These are phyloP conservation scores for Ascidia mentula DNA, from an alignment of 23 tunicate genomes.

Conservation along the genomic window DNA sequence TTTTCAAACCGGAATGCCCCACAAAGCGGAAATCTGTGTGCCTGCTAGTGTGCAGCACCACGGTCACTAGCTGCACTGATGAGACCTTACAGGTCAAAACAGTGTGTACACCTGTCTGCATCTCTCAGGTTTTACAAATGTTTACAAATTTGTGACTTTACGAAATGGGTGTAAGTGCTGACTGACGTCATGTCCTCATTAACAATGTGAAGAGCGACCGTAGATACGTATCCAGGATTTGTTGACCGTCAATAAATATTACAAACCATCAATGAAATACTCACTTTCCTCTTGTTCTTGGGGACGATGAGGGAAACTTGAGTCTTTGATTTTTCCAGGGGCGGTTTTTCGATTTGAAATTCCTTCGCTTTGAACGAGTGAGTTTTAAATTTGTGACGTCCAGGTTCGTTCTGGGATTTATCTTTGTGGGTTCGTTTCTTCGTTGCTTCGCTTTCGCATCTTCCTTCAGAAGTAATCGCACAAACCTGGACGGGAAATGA, in stretches of 20 bases:
- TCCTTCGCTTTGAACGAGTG: constrained; percentile 92
- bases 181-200: too few species aligned
- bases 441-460: constrained; percentile 84
- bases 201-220: too few species aligned
- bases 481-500: too few species aligned
- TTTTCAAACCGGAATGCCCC: too few species aligned
- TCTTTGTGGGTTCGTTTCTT: constrained; percentile 80
- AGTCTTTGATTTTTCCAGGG: constrained; percentile 66
- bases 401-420: constrained; percentile 79
- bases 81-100: too few species aligned
- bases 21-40: too few species aligned
- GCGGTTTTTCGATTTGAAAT: constrained; percentile 47
- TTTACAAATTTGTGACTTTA: too few species aligned
- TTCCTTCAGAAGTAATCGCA: constrained; percentile 88
- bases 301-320: constrained; percentile 21
- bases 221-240: not conserved
- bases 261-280: not conserved
- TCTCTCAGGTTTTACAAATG: too few species aligned
- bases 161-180: too few species aligned
- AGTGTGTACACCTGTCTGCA: too few species aligned
- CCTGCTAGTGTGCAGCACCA: too few species aligned
- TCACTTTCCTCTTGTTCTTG: not conserved
- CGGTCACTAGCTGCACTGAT: too few species aligned
- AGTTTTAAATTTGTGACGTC: constrained; percentile 78
- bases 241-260: not conserved